Evolutionary conservation across 1,140 invertebrate species (phyloP), one percentile per base, ranked within the genome.

Genomic region (Sycobia sp.): DNA sequence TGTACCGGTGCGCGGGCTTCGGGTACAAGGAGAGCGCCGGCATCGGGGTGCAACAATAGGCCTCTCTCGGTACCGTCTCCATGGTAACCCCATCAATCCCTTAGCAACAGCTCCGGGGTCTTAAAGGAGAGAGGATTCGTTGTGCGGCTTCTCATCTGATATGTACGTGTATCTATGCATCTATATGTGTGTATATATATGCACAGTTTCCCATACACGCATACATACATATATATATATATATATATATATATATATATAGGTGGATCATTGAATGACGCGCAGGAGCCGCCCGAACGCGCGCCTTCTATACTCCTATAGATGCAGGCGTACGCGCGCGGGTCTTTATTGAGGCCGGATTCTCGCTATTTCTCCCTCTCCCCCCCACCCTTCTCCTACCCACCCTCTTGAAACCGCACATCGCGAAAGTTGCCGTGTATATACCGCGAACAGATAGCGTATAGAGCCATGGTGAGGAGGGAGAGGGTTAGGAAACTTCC

Each of bases 51-150:
- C 80, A 81, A 82, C 79, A 82, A 81, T 81, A 76, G 79, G 78
- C n/a, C n/a, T n/a, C 73, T 39, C 70, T 72, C 76, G 68, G 68
- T 65, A 44, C 56, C 59, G 80, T 82, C 74, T 67, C 72, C 75
- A 82, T 80, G 73, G 79, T 65, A 78, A 81, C 80, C 74, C 80
- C 79, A 80, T 79, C 76, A 79, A 81, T 82, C 78, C 79, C 80
- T 80, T 82, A 76, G 78, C 77, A 81, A 82, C 80, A 80, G 79
- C 80, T 80, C 79, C n/a, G 76, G 79, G 73, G 72, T 81, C 77
- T 82, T 82, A 79, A 82, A 80, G 80, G 79, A 74, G 80, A 76
- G 67, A 77, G 73, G 71, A 76, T 76, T 67, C 75, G 62, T 70
- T 54, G 65, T 41, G 68, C 67, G 50, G 63, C 62, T 68, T 69